Conservation (phyloP, 1,140 invertebrate genomes). For the Brachionus koreanus region DNA sequence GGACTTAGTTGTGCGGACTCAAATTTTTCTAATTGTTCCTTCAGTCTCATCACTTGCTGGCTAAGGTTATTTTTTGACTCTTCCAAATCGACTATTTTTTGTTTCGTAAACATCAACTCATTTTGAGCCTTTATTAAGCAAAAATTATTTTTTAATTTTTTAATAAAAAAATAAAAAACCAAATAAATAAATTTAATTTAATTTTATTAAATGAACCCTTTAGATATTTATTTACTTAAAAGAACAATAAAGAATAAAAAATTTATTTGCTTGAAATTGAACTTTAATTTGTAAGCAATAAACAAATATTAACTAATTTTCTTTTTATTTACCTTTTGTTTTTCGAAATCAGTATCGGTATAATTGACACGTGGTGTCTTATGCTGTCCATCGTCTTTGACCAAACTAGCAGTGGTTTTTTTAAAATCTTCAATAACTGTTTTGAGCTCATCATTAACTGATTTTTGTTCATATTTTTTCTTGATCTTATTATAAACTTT, state of each 20-base stretch:
- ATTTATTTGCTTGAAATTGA: not conserved
- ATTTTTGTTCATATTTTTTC: not conserved
- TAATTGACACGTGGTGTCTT: not conserved
- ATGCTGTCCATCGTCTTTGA: not conserved
- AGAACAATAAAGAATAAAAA: not conserved
- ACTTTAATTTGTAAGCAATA: not conserved
- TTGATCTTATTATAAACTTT: conserved; percentile 20
- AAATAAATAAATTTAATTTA: not conserved
- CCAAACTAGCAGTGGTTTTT: not conserved
- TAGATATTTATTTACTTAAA: too few species aligned
- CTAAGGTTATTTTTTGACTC: conserved; percentile 1
- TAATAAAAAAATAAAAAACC: not conserved
- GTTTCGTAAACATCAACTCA: not conserved
- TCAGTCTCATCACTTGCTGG: conserved; percentile 2
- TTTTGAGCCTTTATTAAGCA: not conserved
- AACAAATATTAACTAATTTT: not conserved
- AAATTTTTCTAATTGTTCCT: conserved; percentile 38
- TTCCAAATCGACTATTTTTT: conserved; percentile 40
- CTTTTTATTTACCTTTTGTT: conserved; percentile 21
- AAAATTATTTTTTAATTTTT: not conserved
- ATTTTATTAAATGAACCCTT: too few species aligned
- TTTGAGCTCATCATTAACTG: conserved; percentile 17
- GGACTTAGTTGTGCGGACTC: not conserved
- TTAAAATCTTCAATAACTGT: conserved; percentile 22
- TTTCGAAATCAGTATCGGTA: not conserved